phyloP scores from a whole-genome alignment of 2,113 vertebrate genomes.

The Diadophis punctatus region DNA sequence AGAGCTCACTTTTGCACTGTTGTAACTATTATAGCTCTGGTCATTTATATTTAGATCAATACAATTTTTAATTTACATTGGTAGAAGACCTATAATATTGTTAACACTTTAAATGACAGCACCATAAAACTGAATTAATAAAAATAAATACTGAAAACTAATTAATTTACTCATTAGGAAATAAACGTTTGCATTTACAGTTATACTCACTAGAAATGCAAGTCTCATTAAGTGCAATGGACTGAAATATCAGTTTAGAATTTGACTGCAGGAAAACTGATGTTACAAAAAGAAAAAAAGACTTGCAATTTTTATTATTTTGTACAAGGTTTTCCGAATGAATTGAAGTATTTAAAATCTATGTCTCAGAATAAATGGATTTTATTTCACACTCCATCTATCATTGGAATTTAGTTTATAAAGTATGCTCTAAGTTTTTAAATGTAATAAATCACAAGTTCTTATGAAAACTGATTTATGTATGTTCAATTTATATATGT shows the following conservation, averaged over 20 bases:
- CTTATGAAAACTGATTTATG: background rate
- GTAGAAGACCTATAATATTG: background rate
- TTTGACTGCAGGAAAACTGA: conserved; percentile 1
- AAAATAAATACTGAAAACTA: background rate
- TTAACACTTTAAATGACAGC: background rate
- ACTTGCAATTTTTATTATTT: background rate
- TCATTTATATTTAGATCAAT: background rate
- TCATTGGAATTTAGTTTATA: background rate
- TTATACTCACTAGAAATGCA: background rate
- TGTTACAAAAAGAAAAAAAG: background rate
- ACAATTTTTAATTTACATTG: background rate
- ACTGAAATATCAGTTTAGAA: background rate
- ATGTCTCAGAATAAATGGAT: background rate
- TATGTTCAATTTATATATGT: background rate
- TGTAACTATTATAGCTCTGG: background rate
- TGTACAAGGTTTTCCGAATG: background rate
- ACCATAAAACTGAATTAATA: background rate
- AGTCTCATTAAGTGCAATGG: background rate
- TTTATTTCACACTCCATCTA: background rate
- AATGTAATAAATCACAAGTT: background rate
- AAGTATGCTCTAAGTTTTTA: background rate
- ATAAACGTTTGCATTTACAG: background rate
- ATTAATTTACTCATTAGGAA: background rate
- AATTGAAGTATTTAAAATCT: background rate
- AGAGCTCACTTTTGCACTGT: background rate